phyloP scores from a whole-genome alignment of 2,797 vertebrate genomes.

The Malacoraja senta region DNA sequence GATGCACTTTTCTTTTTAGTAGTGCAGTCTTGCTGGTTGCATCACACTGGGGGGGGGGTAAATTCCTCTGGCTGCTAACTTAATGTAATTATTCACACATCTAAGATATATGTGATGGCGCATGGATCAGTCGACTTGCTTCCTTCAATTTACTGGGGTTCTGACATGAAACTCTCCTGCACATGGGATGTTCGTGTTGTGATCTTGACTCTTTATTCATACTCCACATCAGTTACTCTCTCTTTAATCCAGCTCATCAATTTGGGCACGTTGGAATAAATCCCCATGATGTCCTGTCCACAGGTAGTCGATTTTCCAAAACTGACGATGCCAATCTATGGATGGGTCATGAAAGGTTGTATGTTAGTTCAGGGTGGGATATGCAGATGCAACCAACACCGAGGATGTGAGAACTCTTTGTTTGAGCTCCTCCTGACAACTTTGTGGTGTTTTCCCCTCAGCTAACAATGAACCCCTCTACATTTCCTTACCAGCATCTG shows the following conservation, averaged over 20 bases:
- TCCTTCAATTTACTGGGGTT: neutral
- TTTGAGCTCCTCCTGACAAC: neutral
- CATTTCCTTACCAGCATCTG: too few relatives aligned
- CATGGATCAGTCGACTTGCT: neutral
- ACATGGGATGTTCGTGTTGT: neutral
- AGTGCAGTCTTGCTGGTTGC: neutral
- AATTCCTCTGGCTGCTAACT: neutral
- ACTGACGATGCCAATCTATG: slow-evolving; percentile 34
- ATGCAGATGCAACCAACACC: neutral
- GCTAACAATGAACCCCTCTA: neutral
- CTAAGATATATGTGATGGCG: neutral
- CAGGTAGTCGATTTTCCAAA: neutral
- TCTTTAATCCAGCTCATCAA: slow-evolving; percentile 19
- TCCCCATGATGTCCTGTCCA: slow-evolving; percentile 31
- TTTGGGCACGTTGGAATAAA: slow-evolving; percentile 24
- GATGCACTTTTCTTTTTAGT: too few relatives aligned
- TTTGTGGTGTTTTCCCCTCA: neutral
- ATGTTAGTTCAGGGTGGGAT: neutral
- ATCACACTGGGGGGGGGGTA: neutral
- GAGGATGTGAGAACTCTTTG: neutral
- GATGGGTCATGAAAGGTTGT: neutral
- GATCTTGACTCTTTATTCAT: slow-evolving; percentile 1
- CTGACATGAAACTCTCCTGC: neutral
- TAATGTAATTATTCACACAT: neutral
- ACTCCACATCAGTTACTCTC: slow-evolving; percentile 26